Evolutionary conservation across 2,888 invertebrate species (phyloP).

Genomic region (Lasius fuliginosus): DNA sequence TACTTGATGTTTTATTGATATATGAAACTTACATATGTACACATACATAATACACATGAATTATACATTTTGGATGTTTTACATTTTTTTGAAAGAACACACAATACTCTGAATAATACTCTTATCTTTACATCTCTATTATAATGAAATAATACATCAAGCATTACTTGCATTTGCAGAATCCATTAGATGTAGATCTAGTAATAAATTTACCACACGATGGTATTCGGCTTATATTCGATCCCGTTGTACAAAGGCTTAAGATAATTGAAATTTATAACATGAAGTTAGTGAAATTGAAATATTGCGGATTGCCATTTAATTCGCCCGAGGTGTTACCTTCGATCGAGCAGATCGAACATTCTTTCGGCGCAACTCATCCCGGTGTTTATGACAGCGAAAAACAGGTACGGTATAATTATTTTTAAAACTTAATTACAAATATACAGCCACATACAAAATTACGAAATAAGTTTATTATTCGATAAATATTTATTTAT

Average conservation of each 20-base stretch:
- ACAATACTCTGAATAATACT: neutral
- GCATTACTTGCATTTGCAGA: slow-evolving; percentile 88
- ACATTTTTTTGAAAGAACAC: neutral
- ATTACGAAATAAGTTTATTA: neutral
- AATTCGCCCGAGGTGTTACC: slow-evolving; percentile 98
- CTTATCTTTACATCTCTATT: neutral
- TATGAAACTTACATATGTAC: neutral
- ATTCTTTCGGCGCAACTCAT: slow-evolving; percentile 99
- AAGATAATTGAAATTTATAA: slow-evolving; percentile 99
- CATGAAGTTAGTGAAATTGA: slow-evolving; percentile 98
- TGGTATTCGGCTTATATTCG: slow-evolving; percentile 98
- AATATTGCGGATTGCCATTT: slow-evolving; percentile 96
- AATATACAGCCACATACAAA: neutral
- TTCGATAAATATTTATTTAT: slow-evolving; percentile 32
- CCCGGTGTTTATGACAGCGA: slow-evolving; percentile 99
- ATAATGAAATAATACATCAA: slow-evolving; percentile 17
- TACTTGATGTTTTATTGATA: slow-evolving; percentile 64
- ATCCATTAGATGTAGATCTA: slow-evolving; percentile 97
- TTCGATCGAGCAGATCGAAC: slow-evolving; percentile 99
- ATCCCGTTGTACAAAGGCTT: slow-evolving; percentile 96
- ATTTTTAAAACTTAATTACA: neutral
- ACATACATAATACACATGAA: neutral
- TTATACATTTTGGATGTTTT: neutral
- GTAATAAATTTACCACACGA: slow-evolving; percentile 98
- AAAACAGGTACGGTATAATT: slow-evolving; percentile 89